Evolutionary conservation across 2,113 vertebrate genomes (phyloP).

Genomic region (Cynoglossus semilaevis): DNA sequence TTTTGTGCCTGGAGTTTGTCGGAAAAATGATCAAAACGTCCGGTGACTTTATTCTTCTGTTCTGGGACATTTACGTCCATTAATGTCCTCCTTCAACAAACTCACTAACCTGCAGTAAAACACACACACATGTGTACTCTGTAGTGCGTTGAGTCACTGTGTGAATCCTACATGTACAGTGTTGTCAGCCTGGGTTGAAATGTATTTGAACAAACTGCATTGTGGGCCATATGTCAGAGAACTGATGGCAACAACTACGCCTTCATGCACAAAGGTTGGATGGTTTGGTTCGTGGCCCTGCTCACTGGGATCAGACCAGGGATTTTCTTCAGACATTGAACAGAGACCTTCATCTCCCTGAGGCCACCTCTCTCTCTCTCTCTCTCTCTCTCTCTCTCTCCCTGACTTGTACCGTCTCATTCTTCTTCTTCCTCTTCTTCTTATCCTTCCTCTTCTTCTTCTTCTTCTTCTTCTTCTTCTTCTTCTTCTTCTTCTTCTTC

Average conservation of each 20-base stretch:
- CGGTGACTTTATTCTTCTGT: no score
- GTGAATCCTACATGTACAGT: no score
- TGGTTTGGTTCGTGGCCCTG: constrained; percentile 59
- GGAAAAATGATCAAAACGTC: no score
- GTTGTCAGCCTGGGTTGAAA: no score
- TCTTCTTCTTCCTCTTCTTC: constrained; percentile 37
- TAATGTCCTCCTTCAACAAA: no score
- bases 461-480: constrained; percentile 16
- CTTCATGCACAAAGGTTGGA: constrained; percentile 32
- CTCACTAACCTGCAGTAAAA: no score
- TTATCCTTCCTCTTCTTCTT: background rate
- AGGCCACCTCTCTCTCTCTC: constrained; percentile 37
- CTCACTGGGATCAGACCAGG: constrained; percentile 56
- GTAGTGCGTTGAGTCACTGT: no score
- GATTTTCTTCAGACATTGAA: constrained; percentile 69
- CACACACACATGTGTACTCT: no score
- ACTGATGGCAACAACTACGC: constrained; percentile 16
- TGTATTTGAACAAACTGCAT: constrained; percentile 6
- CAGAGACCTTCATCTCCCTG: constrained; percentile 56
- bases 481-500: no score
- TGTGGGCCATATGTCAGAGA: constrained; percentile 2
- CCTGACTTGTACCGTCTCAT: no score
- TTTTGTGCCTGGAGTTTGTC: no score
- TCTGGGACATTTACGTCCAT: no score
- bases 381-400: constrained; percentile 16